phyloP scores from a whole-genome alignment of 2,113 vertebrate genomes.

The Leptobrachium leishanense region DNA sequence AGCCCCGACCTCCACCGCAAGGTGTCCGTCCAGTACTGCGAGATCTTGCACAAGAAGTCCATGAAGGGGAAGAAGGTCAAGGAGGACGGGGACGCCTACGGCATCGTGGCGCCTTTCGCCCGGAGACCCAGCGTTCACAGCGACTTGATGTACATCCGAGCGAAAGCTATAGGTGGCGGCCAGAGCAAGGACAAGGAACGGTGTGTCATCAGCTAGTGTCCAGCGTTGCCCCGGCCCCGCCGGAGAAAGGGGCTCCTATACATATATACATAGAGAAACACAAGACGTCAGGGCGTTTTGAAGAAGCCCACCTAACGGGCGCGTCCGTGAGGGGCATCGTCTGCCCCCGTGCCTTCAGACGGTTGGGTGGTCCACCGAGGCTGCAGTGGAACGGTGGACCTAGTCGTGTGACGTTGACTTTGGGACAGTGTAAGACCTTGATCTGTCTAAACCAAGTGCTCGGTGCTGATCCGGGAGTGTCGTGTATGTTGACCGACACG shows the following conservation, averaged over 20 bases:
- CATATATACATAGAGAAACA: slow-evolving; percentile 48
- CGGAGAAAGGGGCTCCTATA: slow-evolving; percentile 8
- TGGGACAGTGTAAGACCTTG: slow-evolving; percentile 2
- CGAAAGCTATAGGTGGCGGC: slow-evolving; percentile 81
- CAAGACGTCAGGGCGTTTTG: slow-evolving; percentile 21
- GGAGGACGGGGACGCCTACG: slow-evolving; percentile 83
- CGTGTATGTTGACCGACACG: slow-evolving; percentile 30
- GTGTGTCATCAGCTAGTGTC: slow-evolving; percentile 86
- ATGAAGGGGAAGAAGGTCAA: slow-evolving; percentile 83
- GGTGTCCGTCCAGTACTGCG: slow-evolving; percentile 89
- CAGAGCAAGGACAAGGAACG: slow-evolving; percentile 89
- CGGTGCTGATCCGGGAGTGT: slow-evolving; percentile 39
- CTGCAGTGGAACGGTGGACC: slow-evolving; percentile 15
- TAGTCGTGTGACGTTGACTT: not conserved
- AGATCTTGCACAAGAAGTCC: slow-evolving; percentile 84
- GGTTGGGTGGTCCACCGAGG: slow-evolving; percentile 13
- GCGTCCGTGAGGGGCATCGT: slow-evolving; percentile 19
- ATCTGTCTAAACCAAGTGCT: not conserved
- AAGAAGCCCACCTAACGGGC: slow-evolving; percentile 18
- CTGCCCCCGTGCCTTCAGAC: slow-evolving; percentile 24
- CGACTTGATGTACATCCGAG: slow-evolving; percentile 95
- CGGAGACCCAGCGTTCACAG: slow-evolving; percentile 95
- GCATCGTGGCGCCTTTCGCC: slow-evolving; percentile 89
- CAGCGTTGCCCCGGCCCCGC: not conserved
- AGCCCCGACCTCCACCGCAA: slow-evolving; percentile 94